Percentiles rank a stretch among this genome's conserved stretches.
Conservation (phyloP, 1,140 invertebrate species). For the Chrysopa pallens region DNA sequence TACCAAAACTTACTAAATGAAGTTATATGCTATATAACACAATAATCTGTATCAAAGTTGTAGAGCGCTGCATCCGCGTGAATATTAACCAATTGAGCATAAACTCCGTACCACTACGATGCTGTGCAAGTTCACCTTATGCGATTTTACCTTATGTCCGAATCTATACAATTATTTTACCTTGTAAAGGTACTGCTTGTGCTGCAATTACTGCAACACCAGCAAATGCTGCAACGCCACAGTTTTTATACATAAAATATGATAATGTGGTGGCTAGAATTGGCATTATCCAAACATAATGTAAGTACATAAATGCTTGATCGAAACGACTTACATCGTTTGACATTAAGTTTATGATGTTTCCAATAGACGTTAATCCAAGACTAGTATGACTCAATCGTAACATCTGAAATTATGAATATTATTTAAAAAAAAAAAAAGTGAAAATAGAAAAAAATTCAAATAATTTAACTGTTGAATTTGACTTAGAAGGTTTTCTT, state of each 20-base stretch:
- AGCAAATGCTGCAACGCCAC: constrained; percentile 34
- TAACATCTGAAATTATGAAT: constrained; percentile 14
- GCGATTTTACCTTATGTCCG: too few relatives aligned
- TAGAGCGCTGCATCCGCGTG: too few relatives aligned
- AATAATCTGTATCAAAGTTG: too few relatives aligned
- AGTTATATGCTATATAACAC: too few relatives aligned
- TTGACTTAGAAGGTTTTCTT: too few relatives aligned
- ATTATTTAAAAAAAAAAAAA: too few relatives aligned
- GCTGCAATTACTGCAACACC: constrained; percentile 37
- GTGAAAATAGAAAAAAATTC: constrained; percentile 24
- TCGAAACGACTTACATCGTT: constrained; percentile 48
- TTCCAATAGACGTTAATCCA: constrained; percentile 32
- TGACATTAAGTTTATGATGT: constrained; percentile 58
- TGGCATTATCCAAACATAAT: constrained; percentile 57
- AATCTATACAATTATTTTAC: constrained; percentile 25
- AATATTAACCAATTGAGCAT: too few relatives aligned
- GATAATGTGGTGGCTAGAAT: constrained; percentile 41
- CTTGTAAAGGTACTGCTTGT: constrained; percentile 46
- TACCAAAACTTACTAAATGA: too few relatives aligned
- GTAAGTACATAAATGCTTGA: constrained; percentile 28
- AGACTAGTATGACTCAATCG: constrained; percentile 9
- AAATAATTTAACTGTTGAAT: background rate
- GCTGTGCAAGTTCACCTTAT: too few relatives aligned
- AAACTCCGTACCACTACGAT: too few relatives aligned
- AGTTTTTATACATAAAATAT: constrained; percentile 40